phyloP scores from a whole-genome alignment of 1,140 invertebrate genomes.

The Drosophila kikkawai region DNA sequence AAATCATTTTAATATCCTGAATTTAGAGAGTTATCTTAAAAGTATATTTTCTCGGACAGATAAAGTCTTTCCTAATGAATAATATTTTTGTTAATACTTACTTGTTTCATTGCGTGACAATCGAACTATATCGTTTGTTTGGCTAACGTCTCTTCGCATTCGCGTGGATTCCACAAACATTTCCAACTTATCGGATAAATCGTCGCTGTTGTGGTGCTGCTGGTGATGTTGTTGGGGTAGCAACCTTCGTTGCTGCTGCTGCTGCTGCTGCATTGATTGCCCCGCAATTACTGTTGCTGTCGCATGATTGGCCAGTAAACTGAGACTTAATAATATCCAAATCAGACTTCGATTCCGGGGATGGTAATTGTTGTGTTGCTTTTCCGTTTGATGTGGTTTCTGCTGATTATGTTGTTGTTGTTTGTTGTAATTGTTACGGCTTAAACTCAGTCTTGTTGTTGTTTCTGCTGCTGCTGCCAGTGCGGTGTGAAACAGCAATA shows the following conservation, averaged over 20 bases:
- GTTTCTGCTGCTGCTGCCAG: conserved; percentile 23
- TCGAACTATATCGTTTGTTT: conserved; percentile 16
- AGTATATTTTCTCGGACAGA: too few relatives aligned
- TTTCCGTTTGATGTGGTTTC: conserved; percentile 4
- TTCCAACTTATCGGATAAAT: conserved; percentile 25
- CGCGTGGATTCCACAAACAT: conserved; percentile 6
- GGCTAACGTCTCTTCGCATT: conserved; percentile 1
- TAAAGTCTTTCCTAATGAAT: too few relatives aligned
- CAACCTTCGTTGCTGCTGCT: background rate
- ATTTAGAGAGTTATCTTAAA: too few relatives aligned
- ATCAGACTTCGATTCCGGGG: conserved; percentile 25
- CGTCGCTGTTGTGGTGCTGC: conserved; percentile 5
- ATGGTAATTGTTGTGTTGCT: conserved; percentile 4
- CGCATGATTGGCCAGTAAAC: conserved; percentile 21
- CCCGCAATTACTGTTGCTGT: conserved; percentile 5
- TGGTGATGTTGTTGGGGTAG: conserved; percentile 14
- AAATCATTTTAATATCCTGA: background rate
- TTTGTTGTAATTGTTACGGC: conserved; percentile 45
- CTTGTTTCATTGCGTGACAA: conserved; percentile 51
- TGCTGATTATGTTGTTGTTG: conserved; percentile 35
- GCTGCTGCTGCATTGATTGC: conserved; percentile 1
- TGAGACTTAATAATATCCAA: conserved; percentile 28
- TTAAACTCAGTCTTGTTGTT: conserved; percentile 51
- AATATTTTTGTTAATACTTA: conserved; percentile 28
- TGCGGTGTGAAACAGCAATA: conserved; percentile 38